These are phyloP conservation scores for Corbicula japonica DNA, from an alignment of 2,888 invertebrate species.

Conservation along the genomic window DNA sequence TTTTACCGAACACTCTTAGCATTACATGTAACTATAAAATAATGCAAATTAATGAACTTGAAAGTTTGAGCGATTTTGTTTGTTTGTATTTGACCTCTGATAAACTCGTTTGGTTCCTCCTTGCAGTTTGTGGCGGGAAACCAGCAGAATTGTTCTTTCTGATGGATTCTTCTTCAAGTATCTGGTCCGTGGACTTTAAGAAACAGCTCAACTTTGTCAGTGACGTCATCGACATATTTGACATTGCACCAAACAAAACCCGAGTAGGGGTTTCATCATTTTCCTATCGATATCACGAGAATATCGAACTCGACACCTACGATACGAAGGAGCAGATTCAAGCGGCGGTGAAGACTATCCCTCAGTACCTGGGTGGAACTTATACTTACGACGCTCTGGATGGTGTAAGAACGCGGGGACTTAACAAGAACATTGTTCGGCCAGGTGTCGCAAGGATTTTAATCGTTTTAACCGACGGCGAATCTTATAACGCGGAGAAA, in stretches of 20 bases:
- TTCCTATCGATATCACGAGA: slow-evolving; percentile 49
- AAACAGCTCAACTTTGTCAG: slow-evolving; percentile 73
- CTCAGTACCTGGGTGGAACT: slow-evolving; percentile 62
- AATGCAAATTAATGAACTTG: no score
- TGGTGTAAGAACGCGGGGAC: slow-evolving; percentile 49
- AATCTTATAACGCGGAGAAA: slow-evolving; percentile 47
- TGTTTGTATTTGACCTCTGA: no score
- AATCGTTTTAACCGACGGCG: slow-evolving; percentile 68
- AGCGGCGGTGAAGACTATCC: slow-evolving; percentile 44
- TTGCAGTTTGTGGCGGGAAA: slow-evolving; percentile 64
- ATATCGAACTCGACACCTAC: slow-evolving; percentile 51
- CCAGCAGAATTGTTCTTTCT: slow-evolving; percentile 69
- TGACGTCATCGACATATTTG: slow-evolving; percentile 69
- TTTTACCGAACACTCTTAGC: no score
- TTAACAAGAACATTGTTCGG: slow-evolving; percentile 37
- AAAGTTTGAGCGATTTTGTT: no score
- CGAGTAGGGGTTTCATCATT: slow-evolving; percentile 67
- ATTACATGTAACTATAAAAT: no score
- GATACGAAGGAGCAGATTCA: slow-evolving; percentile 48
- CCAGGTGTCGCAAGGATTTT: slow-evolving; percentile 62
- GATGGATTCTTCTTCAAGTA: slow-evolving; percentile 72
- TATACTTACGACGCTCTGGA: slow-evolving; percentile 65
- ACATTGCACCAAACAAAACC: slow-evolving; percentile 65
- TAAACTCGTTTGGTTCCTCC: no score
- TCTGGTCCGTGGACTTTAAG: slow-evolving; percentile 73